These are phyloP conservation scores for Oscheius sp. DNA, from an alignment of 1,140 invertebrate genomes.

Conservation along the genomic window DNA sequence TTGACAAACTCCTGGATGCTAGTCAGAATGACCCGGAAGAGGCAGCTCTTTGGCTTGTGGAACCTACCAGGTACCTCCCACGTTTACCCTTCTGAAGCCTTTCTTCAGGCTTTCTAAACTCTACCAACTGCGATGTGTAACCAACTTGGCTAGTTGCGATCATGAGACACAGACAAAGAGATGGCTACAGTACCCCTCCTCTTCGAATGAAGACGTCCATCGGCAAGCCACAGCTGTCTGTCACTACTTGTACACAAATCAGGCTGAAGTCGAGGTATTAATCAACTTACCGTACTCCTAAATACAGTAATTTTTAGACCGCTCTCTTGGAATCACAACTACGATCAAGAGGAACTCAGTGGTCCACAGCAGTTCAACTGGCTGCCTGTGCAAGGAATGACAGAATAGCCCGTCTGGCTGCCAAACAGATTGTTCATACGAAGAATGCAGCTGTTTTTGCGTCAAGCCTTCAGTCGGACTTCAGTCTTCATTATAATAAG, in stretches of 20 bases:
- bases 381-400: conserved; percentile 57
- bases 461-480: conserved; percentile 23
- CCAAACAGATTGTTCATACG: conserved; percentile 48
- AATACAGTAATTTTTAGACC: conserved; percentile 20
- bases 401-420: conserved; percentile 45
- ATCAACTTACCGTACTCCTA: not conserved
- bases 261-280: conserved; percentile 24
- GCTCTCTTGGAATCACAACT: conserved; percentile 47
- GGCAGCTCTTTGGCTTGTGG: conserved; percentile 58
- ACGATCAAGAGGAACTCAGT: conserved; percentile 44
- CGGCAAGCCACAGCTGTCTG: conserved; percentile 59
- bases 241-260: conserved; percentile 54
- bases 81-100: not conserved
- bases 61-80: conserved; percentile 30
- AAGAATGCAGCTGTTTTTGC: conserved; percentile 53
- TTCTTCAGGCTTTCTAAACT: conserved; percentile 48
- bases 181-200: conserved; percentile 50
- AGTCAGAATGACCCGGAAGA: conserved; percentile 47
- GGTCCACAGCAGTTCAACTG: conserved; percentile 50
- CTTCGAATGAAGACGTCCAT: conserved; percentile 53
- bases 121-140: conserved; percentile 49
- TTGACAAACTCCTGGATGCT: conserved; percentile 47
- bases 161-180: conserved; percentile 38
- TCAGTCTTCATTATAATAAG: conserved; percentile 49
- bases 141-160: conserved; percentile 5